Evolutionary conservation across 2,113 vertebrate species (phyloP).

Genomic region (Chionomys nivalis): DNA sequence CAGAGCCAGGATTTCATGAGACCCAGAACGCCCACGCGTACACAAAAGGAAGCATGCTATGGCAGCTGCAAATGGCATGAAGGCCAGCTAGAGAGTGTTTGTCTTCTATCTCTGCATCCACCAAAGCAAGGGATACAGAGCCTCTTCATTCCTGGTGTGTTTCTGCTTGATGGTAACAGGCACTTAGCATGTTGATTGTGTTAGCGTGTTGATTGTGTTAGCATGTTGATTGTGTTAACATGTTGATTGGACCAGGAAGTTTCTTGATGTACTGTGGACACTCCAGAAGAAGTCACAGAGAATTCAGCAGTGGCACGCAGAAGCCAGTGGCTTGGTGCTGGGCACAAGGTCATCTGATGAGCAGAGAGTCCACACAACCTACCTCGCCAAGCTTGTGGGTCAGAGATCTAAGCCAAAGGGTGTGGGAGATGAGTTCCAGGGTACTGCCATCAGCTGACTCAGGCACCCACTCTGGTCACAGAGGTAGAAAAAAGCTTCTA

Average conservation of each 20-base stretch:
- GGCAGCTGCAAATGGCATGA: accelerated
- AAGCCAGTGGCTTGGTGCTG: not conserved
- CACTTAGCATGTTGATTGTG: not conserved
- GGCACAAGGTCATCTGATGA: not conserved
- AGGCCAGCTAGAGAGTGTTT: not conserved
- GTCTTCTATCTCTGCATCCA: not conserved
- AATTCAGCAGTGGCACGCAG: not conserved
- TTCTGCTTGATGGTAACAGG: not conserved
- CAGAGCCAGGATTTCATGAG: not conserved
- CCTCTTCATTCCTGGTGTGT: not conserved
- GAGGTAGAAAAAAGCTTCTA: not conserved
- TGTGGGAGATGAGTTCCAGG: not conserved
- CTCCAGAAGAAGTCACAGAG: not conserved
- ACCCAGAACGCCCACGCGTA: not conserved
- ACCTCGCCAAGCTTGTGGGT: not conserved
- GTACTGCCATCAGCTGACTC: not conserved
- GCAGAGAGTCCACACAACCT: not conserved
- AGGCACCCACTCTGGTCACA: not conserved
- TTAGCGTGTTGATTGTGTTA: too few species aligned
- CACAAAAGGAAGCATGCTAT: accelerated
- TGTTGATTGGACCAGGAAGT: not conserved
- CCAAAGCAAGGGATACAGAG: not conserved
- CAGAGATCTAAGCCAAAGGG: not conserved
- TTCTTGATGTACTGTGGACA: not conserved
- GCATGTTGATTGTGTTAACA: not conserved